Base-by-base conservation (phyloP, 2,888 invertebrate genomes). In the Megaustenia siamemsis region DNA sequence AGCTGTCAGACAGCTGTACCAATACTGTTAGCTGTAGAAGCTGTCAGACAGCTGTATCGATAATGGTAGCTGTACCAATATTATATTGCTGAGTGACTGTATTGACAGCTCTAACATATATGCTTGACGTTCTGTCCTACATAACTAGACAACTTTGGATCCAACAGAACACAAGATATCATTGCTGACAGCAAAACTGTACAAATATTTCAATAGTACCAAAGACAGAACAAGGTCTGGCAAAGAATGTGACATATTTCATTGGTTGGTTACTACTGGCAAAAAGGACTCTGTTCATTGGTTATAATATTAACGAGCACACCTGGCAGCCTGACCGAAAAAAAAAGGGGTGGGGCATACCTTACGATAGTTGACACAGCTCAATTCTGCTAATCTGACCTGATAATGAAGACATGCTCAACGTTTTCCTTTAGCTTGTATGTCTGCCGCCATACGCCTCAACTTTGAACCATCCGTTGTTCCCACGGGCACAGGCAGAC, bases 401-500 rank as follows among this genome's bases (percentile, higher is more conserved):
- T 38, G 5, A 21, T 38, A 18, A 6, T 18, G 24, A 35, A 38
- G 21, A 38, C 10, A 40, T 40, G 35, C 10, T 83, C 84, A 84
- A n/a, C 84, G 84, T 45, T 84, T 84, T 32, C 56, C 84, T 45
- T 84, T 84, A 18, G 82, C 79, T 63, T 86, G 79, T 45, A 86
- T 83, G 32, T 88, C 87, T 35, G 87, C 86, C 38, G 87, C 86
- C 60, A 92, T 88, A 35, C 92, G 86, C 32, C 92, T 85, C 76
- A 91, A 88, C 87, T 91, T 92, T 60, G 92, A 90, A 86, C 89
- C 90, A 82, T 92, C 92, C 12, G 90, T 86, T 80, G 88, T 90
- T 35, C 89, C 89, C 73, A 92, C 90, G 53, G 92, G 92, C 78
- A 92, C 90, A 49, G 92, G 92, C 69, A 92, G 89, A 73, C 90